Evolutionary conservation across 2,888 invertebrate species (phyloP), one percentile per base, ranked within the genome.

Genomic region (Pegoplata infirma): DNA sequence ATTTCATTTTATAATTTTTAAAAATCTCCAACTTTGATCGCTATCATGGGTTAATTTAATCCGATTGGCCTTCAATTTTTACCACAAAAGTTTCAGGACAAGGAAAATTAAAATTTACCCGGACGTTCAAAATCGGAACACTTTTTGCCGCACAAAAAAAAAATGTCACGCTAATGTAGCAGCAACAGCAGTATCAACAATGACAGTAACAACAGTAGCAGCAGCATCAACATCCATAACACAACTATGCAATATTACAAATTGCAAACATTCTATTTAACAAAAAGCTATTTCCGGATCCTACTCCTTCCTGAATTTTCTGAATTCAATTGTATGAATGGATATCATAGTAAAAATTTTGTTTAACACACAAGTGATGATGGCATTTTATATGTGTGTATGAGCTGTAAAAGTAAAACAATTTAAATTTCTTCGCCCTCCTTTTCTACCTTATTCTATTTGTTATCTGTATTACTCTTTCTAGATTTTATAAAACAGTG

Each of bases 341-440:
- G 56, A 36, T 44, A 49, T 17, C 23, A 55, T 2, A 36, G 10
- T 58, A 17, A 23, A 66, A 32, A 68, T 68, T 67, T 44, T 56
- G 25, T 49, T 12, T 16, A 49, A 46, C 53, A 40, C 14, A 19
- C 17, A 56, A 63, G 61, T 56, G 56, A 56, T 73, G 68, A 66
- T 68, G 59, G 36, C 61, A 75, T 69, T 71, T 71, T 53, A n/a
- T n/a, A n/a, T n/a, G n/a, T n/a, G 49, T 61, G 46, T 44, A 67
- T 51, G n/a, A n/a, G n/a, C n/a, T n/a, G n/a, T n/a, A 56, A 75
- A 75, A 55, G 66, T 61, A 51, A 63, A 66, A 66, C 14, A 67
- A 71, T 75, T 75, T 67, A 46, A 44, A 69, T 25, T n/a, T n/a
- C n/a, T n/a, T n/a, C n/a, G n/a, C n/a, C n/a, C n/a, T n/a, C n/a